Evolutionary conservation across 2,113 vertebrate genomes (phyloP), one percentile per base, ranked within the genome.

Genomic region (Gallinago jamesoni): DNA sequence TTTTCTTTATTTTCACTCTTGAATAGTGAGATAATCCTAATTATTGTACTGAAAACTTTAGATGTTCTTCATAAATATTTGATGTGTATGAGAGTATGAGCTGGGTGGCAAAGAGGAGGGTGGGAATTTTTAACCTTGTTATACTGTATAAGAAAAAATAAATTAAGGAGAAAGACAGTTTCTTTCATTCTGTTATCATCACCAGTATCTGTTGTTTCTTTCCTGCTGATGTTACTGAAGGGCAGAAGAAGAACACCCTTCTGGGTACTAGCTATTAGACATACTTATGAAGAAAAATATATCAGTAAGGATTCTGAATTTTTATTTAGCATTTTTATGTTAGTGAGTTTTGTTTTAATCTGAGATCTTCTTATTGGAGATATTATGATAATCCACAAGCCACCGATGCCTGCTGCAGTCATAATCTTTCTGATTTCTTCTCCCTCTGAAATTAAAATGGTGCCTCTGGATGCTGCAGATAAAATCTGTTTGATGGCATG

Each of bases 391-490:
- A 94, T 94, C 45, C 53, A 69, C 55, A 81, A 67, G 37, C 12
- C 30, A 53, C 37, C 84, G 81, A 56, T 89, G 31, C 50, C 64
- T 93, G 47, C 79, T 67, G 19, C 39, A 90, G 83, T 79, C 24
- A 88, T 39, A 79, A 92, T 59, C 33, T 95, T 93, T 70, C 74
- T 90, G 14, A 63, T 88, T 73, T 95, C 55, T 82, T 59, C 62
- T 84, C 47, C 89, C 64, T 95, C 84, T 66, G 92, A 97, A 97
- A 96, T 95, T 87, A 96, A 95, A 97, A 96, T 52, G 59, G 45
- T 96, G 50, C 88, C 53, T 73, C 68, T 91, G 84, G 63, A 41
- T 87, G 90, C 39, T 76, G 57, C 62, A 93, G 87, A 96, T 95
- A 67, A 63, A 94, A 93, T 97, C 81, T 88, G 12, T 90, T 93